Percentiles rank a stretch among this genome's conserved stretches.
These are phyloP conservation scores for Melikaiella ostensackeni DNA, from an alignment of 2,888 invertebrate genomes.

Conservation along the genomic window DNA sequence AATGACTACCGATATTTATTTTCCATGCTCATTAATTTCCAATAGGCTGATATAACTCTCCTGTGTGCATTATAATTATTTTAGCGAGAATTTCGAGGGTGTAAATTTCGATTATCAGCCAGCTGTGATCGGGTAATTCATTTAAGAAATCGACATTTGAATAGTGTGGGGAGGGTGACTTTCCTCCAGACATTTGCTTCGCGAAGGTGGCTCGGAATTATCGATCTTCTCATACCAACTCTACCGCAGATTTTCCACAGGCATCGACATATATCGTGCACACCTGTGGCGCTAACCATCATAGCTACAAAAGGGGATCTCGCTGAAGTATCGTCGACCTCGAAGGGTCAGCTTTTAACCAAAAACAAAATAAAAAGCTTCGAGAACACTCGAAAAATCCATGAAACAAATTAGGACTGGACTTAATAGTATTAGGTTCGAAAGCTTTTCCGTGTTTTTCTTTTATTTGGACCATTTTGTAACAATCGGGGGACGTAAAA, in stretches of 20 bases:
- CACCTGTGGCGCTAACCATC: slow-evolving; percentile 18
- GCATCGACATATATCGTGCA: slow-evolving; percentile 27
- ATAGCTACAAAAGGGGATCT: background rate
- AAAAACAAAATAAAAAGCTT: slow-evolving; percentile 17
- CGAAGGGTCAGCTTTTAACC: slow-evolving; percentile 20
- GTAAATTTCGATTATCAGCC: slow-evolving; percentile 19
- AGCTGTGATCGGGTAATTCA: background rate
- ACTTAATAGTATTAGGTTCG: background rate
- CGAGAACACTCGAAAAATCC: slow-evolving; percentile 4
- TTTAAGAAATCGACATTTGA: slow-evolving; percentile 22
- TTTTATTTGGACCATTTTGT: background rate
- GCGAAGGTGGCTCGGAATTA: slow-evolving; percentile 18
- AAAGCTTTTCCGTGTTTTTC: background rate
- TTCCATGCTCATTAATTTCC: background rate
- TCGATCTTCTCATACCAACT: slow-evolving; percentile 17
- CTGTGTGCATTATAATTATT: background rate
- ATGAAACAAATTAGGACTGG: background rate
- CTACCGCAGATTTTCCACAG: slow-evolving; percentile 10
- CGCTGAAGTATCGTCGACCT: slow-evolving; percentile 18
- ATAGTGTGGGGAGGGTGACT: background rate
- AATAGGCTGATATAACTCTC: background rate
- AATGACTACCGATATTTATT: background rate
- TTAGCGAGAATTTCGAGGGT: background rate
- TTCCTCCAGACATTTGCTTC: slow-evolving; percentile 17
- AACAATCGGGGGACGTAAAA: too few species aligned